Evolutionary conservation across 92 coral and sea anemone genomes (phyloP).

Genomic region (Bergia puertoricense): DNA sequence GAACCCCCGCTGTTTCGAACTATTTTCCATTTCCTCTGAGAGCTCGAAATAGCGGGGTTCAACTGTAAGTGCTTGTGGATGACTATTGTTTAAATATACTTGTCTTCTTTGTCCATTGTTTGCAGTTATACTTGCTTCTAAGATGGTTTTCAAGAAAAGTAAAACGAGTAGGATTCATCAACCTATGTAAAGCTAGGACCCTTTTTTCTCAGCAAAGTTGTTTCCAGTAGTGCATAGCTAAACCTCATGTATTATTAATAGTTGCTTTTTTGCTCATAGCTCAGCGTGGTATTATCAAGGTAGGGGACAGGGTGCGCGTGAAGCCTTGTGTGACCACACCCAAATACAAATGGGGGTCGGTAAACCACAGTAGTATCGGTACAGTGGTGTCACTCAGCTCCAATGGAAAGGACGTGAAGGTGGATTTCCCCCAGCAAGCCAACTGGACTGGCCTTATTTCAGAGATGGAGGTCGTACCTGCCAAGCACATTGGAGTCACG

Average conservation of each 20-base stretch:
- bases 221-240: neutral
- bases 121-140: too few species aligned
- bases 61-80: too few species aligned
- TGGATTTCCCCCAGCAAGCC: conserved; percentile 98
- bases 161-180: too few species aligned
- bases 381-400: conserved; percentile 96
- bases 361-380: conserved; percentile 92
- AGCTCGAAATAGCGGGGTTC: too few species aligned
- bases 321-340: conserved; percentile 94
- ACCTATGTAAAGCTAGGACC: too few species aligned
- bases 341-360: conserved; percentile 99
- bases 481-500: conserved; percentile 89
- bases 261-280: conserved; percentile 45
- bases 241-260: too few species aligned
- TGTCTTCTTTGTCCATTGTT: too few species aligned
- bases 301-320: conserved; percentile 98
- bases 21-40: too few species aligned
- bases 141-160: too few species aligned
- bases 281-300: conserved; percentile 92
- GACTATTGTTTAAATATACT: too few species aligned
- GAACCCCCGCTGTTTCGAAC: too few species aligned
- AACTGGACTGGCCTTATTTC: conserved; percentile 98
- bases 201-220: neutral
- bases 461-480: conserved; percentile 99
- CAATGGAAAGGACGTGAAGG: conserved; percentile 97